A percentile compares a stretch with the other conserved stretches of the same genome.
phyloP scores from a whole-genome alignment of 1,140 invertebrate genomes.

The Magallana angulata region DNA sequence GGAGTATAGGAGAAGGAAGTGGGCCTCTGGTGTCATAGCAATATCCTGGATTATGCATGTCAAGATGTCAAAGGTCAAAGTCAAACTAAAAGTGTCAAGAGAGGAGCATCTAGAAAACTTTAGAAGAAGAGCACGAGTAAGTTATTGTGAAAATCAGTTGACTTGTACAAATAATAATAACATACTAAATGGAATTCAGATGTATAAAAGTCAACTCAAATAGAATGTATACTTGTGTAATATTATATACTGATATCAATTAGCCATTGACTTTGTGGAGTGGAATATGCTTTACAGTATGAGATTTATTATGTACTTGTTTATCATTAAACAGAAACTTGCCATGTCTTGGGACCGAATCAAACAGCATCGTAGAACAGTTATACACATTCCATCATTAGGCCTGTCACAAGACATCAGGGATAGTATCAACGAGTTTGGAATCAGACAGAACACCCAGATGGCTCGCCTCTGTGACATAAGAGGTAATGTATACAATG shows the following conservation, averaged over 20 bases:
- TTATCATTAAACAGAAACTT: slow-evolving; percentile 67
- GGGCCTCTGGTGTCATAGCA: slow-evolving; percentile 79
- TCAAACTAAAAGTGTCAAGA: slow-evolving; percentile 73
- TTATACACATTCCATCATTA: slow-evolving; percentile 79
- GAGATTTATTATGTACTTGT: no score
- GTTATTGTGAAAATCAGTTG: background rate
- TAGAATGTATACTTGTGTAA: no score
- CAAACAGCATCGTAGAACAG: slow-evolving; percentile 72
- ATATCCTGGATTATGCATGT: slow-evolving; percentile 79
- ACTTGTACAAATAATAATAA: no score
- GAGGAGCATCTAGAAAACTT: slow-evolving; percentile 74
- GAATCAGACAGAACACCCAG: slow-evolving; percentile 77
- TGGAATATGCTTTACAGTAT: no score
- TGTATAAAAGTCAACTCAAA: no score
- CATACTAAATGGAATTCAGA: no score
- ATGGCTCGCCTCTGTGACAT: slow-evolving; percentile 79
- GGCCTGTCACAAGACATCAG: slow-evolving; percentile 75
- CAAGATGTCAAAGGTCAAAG: slow-evolving; percentile 76
- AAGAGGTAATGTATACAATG: slow-evolving; percentile 63
- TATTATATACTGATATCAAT: no score
- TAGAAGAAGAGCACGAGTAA: slow-evolving; percentile 73
- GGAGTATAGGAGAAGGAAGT: slow-evolving; percentile 77
- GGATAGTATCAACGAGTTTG: slow-evolving; percentile 75
- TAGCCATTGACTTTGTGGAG: no score
- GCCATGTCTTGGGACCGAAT: slow-evolving; percentile 75